Percentiles rank a stretch among this genome's conserved stretches.
phyloP scores from a whole-genome alignment of 2,888 invertebrate species.

The Pandemis corylana region DNA sequence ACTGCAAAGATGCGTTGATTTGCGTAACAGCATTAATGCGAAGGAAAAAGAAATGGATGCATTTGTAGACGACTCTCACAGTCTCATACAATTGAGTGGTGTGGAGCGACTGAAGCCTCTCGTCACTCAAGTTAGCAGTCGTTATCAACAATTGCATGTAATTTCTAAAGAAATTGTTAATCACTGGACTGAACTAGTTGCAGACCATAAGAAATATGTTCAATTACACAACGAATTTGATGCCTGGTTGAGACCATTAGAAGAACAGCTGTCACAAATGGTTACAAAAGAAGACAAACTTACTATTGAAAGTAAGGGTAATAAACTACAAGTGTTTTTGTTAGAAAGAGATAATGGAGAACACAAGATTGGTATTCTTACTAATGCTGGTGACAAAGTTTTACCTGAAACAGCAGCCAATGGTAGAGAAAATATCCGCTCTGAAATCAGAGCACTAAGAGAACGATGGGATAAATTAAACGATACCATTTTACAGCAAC shows the following conservation, averaged over 20 bases:
- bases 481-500: slow-evolving; percentile 92
- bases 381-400: slow-evolving; percentile 93
- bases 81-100: slow-evolving; percentile 92
- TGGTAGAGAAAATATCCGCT: slow-evolving; percentile 95
- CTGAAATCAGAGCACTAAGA: slow-evolving; percentile 91
- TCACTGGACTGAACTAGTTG: slow-evolving; percentile 92
- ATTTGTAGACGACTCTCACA: slow-evolving; percentile 95
- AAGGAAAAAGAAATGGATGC: slow-evolving; percentile 94
- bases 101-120: slow-evolving; percentile 94
- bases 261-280: slow-evolving; percentile 87
- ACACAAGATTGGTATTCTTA: slow-evolving; percentile 89
- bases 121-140: slow-evolving; percentile 94
- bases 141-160: slow-evolving; percentile 92
- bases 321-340: slow-evolving; percentile 88
- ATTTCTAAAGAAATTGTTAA: slow-evolving; percentile 94
- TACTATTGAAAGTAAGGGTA: slow-evolving; percentile 87
- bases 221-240: slow-evolving; percentile 90
- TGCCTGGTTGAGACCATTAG: slow-evolving; percentile 91
- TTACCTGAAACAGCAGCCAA: slow-evolving; percentile 96
- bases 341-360: slow-evolving; percentile 94
- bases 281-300: slow-evolving; percentile 87
- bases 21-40: slow-evolving; percentile 90
- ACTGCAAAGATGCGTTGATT: slow-evolving; percentile 88
- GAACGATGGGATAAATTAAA: slow-evolving; percentile 95
- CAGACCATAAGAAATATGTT: slow-evolving; percentile 92